phyloP scores from a whole-genome alignment of 2,797 vertebrate species.

The Anabacerthia variegaticeps region DNA sequence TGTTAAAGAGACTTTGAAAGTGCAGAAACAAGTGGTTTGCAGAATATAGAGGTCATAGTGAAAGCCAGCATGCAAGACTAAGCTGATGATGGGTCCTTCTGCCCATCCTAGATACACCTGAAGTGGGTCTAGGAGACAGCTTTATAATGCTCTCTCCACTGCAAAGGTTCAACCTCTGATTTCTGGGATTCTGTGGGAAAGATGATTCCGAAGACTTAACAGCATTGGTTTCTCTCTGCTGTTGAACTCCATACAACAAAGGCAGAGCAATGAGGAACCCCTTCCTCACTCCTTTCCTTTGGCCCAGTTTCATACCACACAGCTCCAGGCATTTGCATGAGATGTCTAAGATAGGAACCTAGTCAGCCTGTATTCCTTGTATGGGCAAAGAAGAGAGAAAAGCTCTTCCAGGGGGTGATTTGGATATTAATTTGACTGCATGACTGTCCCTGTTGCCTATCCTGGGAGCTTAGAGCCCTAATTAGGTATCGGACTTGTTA shows the following conservation, averaged over 20 bases:
- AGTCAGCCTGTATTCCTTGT: slow-evolving; percentile 4
- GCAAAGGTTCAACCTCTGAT: background rate
- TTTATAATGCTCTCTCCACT: background rate
- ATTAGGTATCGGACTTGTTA: background rate
- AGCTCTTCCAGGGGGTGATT: background rate
- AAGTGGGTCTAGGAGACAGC: background rate
- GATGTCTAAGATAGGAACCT: slow-evolving; percentile 19
- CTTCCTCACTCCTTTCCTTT: slow-evolving; percentile 11
- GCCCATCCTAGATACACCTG: background rate
- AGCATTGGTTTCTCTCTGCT: background rate
- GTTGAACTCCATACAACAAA: background rate
- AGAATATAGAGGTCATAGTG: background rate
- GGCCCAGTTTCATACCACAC: background rate
- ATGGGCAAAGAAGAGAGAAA: slow-evolving; percentile 4
- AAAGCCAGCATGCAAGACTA: background rate
- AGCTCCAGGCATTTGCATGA: background rate
- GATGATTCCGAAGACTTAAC: background rate
- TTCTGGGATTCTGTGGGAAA: background rate
- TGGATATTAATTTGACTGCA: background rate
- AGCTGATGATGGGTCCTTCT: background rate
- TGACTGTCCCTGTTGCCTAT: background rate
- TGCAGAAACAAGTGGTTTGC: background rate
- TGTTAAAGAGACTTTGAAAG: background rate
- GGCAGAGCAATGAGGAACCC: background rate
- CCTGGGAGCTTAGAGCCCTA: background rate